Base-by-base conservation (phyloP, 2,888 invertebrate species). In the Mimumesa dahlbomi region DNA sequence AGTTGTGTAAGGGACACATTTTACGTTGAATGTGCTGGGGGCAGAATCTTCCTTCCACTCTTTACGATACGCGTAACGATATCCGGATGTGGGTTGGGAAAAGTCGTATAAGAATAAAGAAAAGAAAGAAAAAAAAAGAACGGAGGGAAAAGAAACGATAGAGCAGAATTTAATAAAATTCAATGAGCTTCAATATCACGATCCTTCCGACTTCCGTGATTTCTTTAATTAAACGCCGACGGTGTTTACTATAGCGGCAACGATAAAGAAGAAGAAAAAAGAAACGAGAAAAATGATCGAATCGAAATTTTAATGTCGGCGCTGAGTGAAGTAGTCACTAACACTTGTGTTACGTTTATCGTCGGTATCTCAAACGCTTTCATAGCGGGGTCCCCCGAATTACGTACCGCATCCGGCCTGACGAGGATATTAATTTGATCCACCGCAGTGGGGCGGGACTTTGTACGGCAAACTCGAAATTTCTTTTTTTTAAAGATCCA, bases 31-130 rank as follows among this genome's bases (percentile, higher is more conserved):
- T 21, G 42, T 38, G 42, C 46, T 40, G 42, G 40, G 49, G 52
- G 46, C 59, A 46, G 75, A 70, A 66, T 74, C 74, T 68, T 64
- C 56, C 56, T 40, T 69, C 40, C 16, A 34, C 38, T 43, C 43
- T 7, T 56, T 42, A 9, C 59, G 42, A 48, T 59, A 62, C 48
- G 53, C 56, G 52, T 48, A 59, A 67, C 59, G 66, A 69, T 61
- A 52, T 74, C 74, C 74, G 74, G 74, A 74, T 74, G 74, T 74
- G 69, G 74, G 68, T 43, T 64, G 73, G 61, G 66, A 73, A n/a
- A 73, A 62, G 58, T 59, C 25, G 50, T 40, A 56, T 34, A 50
- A 38, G 65, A 19, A 42, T 31, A 34, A 64, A 56, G 36, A 49
- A 50, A 50, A 19, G 34, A n/a, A n/a, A n/a, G n/a, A n/a, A n/a